Conservation (phyloP, 2,888 invertebrate genomes). For the Drosophila kambysellisi region DNA sequence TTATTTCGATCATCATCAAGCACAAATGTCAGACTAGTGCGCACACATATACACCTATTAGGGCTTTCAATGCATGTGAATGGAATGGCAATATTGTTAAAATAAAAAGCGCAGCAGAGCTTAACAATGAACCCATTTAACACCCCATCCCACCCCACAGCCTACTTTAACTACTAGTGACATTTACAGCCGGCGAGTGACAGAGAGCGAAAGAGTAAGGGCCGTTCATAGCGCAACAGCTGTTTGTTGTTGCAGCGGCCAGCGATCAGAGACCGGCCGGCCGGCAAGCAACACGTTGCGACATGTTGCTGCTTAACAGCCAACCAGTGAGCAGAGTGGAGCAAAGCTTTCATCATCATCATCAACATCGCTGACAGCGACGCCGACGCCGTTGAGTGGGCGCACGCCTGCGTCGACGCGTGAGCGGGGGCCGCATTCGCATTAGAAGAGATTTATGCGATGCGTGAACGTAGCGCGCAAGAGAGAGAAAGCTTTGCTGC, state of each 20-base stretch:
- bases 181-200: neutral
- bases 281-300: constrained; percentile 30
- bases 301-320: constrained; percentile 24
- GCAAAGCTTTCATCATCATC: constrained; percentile 26
- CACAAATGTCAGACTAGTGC: neutral
- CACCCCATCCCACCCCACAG: neutral
- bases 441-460: constrained; percentile 60
- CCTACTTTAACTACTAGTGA: neutral
- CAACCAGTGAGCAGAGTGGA: constrained; percentile 21
- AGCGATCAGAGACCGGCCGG: constrained; percentile 24
- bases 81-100: neutral
- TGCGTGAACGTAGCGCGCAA: constrained; percentile 24
- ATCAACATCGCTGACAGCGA: constrained; percentile 11
- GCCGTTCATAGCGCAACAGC: constrained; percentile 34
- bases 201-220: neutral
- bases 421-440: constrained; percentile 24
- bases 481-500: constrained; percentile 36
- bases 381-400: constrained; percentile 41
- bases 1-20: neutral
- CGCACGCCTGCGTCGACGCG: constrained; percentile 39
- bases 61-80: neutral
- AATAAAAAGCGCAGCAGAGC: neutral
- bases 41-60: neutral
- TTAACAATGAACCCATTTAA: neutral
- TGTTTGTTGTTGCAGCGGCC: constrained; percentile 19